Evolutionary conservation across 2,797 vertebrate species (phyloP), one percentile per base, ranked within the genome.

Genomic region (Spheniscus humboldti): DNA sequence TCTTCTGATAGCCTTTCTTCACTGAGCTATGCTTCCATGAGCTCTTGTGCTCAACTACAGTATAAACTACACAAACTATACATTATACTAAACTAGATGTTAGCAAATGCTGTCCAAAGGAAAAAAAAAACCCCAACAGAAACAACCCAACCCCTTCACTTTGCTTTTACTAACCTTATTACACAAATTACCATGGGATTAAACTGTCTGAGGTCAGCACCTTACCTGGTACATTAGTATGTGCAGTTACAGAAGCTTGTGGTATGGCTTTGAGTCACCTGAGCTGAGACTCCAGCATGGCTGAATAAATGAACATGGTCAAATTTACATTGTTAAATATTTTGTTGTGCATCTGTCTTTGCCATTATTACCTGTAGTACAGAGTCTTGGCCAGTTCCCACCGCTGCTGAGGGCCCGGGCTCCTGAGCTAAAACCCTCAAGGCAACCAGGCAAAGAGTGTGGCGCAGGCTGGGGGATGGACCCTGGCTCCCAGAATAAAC

Each of bases 381-480:
- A 18, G 67, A 25, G 27, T 18, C 28, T 25, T 59, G 45, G 53
- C 41, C 7, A 1, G 9, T n/a, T 71, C 64, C 31, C 39, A 43
- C 11, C 2, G 0, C 7, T 1, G 4, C 45, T 43, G 45, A 35
- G 56, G 56, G 56, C 62, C 45, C 0, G 3, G 30, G 62, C 11
- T 66, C 28, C 56, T 22, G 39, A 41, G 57, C 30, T 41, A 23
- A 53, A 69, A 41, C 22, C 18, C 37, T 19, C 41, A 18, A 19
- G 60, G 24, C 20, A 52, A 11, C 14, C 13, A 33, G 28, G 30
- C 0, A 3, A 35, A 28, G 30, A 11, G 24, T 2, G 24, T 35
- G 28, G 35, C 0, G 0, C 19, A 56, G 47, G 12, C 27, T 25
- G 62, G 19, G 35, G 5, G 1, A n/a, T 1, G 7, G 3, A 25